Percentiles rank a stretch among this genome's conserved stretches.
phyloP scores from a whole-genome alignment of 30 jellyfish, hydroid and myxozoan genomes.

The Chrysaora quinquecirrha region DNA sequence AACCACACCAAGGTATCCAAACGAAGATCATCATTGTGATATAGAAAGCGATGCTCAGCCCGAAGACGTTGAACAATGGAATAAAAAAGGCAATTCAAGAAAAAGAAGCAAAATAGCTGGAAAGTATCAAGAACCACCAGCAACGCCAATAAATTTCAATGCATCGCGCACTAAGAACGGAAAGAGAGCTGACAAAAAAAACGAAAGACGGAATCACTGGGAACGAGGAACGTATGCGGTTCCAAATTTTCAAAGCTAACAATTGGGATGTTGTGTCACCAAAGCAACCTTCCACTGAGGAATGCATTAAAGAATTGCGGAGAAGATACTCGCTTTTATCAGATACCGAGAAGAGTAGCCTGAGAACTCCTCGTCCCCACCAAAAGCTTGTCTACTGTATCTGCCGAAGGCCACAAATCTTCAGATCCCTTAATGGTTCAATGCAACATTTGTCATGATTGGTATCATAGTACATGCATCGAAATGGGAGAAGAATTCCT shows the following conservation, averaged over 20 bases:
- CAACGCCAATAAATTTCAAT: not conserved
- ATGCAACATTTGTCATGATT: conserved; percentile 1
- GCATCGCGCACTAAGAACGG: not conserved
- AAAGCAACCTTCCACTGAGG: not conserved
- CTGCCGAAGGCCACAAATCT: not conserved
- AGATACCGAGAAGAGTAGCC: not conserved
- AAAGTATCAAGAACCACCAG: not conserved
- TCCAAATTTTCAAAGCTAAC: conserved; percentile 8
- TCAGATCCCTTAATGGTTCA: conserved; percentile 17
- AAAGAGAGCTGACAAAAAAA: not conserved
- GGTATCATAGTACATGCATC: conserved; percentile 18
- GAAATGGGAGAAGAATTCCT: conserved; percentile 1
- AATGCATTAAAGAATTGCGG: not conserved
- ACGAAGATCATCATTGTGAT: not conserved
- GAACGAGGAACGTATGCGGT: not conserved
- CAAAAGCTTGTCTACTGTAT: not conserved
- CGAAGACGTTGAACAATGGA: not conserved
- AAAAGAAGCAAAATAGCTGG: not conserved
- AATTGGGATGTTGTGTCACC: not conserved
- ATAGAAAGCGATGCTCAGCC: not conserved
- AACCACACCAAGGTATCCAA: conserved; percentile 7
- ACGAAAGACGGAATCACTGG: not conserved
- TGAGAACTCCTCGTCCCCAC: conserved; percentile 1
- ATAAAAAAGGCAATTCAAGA: not conserved
- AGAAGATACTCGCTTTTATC: conserved; percentile 6